Conservation (phyloP, 2,797 vertebrate genomes). For the Sebastolobus alascanus region DNA sequence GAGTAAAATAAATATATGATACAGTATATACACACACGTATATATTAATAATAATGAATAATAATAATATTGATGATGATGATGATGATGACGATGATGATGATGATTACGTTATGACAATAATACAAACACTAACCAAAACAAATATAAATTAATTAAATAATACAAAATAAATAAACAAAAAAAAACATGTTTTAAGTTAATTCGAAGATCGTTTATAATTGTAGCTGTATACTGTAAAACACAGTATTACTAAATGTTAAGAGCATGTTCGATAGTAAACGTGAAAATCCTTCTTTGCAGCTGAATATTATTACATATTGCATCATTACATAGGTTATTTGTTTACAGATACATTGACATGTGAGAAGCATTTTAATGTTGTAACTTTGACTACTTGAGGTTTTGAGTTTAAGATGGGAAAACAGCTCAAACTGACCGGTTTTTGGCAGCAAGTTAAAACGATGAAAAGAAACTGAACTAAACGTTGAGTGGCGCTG, state of each 20-base stretch:
- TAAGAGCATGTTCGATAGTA: not conserved
- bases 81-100: too few relatives aligned
- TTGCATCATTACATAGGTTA: not conserved
- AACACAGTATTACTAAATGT: not conserved
- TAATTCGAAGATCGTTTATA: too few relatives aligned
- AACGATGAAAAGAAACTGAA: not conserved
- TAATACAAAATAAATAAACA: too few relatives aligned
- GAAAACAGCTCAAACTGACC: not conserved
- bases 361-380: not conserved
- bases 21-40: too few relatives aligned
- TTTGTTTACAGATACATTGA: not conserved
- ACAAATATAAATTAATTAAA: too few relatives aligned
- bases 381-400: not conserved
- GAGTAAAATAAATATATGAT: too few relatives aligned
- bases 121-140: too few relatives aligned
- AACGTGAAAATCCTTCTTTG: not conserved
- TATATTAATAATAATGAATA: too few relatives aligned
- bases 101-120: too few relatives aligned
- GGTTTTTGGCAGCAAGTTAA: not conserved
- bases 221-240: too few relatives aligned
- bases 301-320: not conserved
- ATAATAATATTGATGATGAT: too few relatives aligned
- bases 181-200: too few relatives aligned
- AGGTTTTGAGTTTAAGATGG: not conserved
- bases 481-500: conserved; percentile 30